Evolutionary conservation across 2,113 vertebrate genomes (phyloP).

Genomic region (Chiloscyllium plagiosum): DNA sequence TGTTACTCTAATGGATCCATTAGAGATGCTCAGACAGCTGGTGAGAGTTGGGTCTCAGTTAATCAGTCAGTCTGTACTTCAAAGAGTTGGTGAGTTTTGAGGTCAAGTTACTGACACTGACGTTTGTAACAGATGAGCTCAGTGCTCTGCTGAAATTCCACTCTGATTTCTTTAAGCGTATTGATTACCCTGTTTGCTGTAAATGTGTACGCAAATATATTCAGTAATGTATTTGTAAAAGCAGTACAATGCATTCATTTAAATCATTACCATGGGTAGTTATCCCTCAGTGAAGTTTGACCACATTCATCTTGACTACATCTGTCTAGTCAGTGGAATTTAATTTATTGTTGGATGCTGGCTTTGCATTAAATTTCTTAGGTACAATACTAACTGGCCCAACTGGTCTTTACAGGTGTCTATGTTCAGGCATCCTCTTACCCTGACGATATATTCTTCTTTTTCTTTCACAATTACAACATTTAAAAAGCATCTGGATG

Average conservation of each 20-base stretch:
- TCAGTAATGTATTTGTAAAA: background rate
- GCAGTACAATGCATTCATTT: background rate
- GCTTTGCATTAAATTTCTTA: background rate
- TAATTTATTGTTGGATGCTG: background rate
- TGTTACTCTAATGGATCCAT: too few species aligned
- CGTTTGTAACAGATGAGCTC: background rate
- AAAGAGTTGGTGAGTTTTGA: background rate
- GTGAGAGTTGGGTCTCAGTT: background rate
- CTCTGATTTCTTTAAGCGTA: background rate
- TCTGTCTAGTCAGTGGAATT: background rate
- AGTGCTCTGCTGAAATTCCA: background rate
- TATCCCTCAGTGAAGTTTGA: background rate
- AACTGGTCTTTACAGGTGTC: background rate
- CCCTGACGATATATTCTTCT: background rate
- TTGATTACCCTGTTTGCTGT: background rate
- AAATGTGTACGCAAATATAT: background rate
- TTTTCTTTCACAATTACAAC: background rate
- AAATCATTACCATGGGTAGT: background rate
- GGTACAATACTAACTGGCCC: background rate
- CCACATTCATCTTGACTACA: background rate
- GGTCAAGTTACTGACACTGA: background rate
- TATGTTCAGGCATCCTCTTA: background rate
- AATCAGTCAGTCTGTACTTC: background rate
- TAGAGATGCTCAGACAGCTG: background rate
- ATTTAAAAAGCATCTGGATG: too few species aligned